Base-by-base conservation (phyloP, 2,113 vertebrate genomes). In the Centrocercus urophasianus region DNA sequence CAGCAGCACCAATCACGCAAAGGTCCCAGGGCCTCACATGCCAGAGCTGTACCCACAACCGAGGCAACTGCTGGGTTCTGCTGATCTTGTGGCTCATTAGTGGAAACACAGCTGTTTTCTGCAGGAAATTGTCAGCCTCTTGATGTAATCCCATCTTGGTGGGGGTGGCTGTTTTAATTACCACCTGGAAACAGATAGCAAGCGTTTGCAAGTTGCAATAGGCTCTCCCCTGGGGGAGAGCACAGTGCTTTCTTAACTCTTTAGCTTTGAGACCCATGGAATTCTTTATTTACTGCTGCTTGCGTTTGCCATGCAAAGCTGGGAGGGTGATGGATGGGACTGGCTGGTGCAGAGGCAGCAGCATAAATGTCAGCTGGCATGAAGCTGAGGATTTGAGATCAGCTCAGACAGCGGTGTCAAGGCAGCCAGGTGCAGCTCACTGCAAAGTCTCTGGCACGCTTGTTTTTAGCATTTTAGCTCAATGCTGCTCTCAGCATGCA, bases 41-140 rank as follows among this genome's bases (percentile, higher is more conserved):
- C 65, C 86, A 28, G 56, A 84, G 43, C 74, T 38, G 83, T 67
- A 36, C 72, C 70, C 47, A n/a, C 48, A 38, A 6, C 76, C 0
- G 32, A 11, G 40, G 0, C 52, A 9, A 48, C 19, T 36, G 21
- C 11, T 4, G 1, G 16, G 1, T 28, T 64, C 24, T 70, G 43
- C 83, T 36, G 66, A 60, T 89, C 73, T 36, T 6, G 48, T 63
- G 78, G 59, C 91, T 96, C 93, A 20, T 93, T 88, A 93, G 60
- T 50, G 76, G 87, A 28, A 90, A 50, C 76, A 85, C 65, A 91
- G 72, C 89, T 82, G 89, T 14, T 76, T 93, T 79, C 83, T 63
- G 61, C 69, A 69, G 87, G 89, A 64, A 89, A 91, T 83, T 79
- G 24, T 60, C 84, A 71, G 59, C 47, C 67, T 70, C 92, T 73